Base-by-base conservation (phyloP, 2,888 invertebrate genomes). In the Drosophila testacea region DNA sequence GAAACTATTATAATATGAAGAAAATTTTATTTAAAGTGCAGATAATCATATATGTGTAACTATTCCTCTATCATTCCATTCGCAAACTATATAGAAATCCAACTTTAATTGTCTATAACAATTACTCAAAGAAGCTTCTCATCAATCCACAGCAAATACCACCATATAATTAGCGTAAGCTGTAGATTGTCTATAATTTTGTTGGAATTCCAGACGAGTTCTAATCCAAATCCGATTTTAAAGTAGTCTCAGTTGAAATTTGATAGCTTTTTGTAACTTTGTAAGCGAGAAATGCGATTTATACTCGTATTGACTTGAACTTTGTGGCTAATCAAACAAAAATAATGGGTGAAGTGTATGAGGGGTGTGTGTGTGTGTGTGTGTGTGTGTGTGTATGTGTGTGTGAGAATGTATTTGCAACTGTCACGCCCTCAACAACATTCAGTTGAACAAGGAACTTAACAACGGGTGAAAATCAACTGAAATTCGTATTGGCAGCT, bases 401-500 rank as follows among this genome's bases (percentile, higher is more conserved):
- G 47, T 16, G 39, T 39, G 28, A 32, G 16, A 5, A 4, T 30
- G 56, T 57, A 16, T 57, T 36, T 56, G 13, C 34, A 61, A 44
- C 46, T 63, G 75, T 54, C 44, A 64, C 76, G 73, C 72, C 72
- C 56, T 47, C 73, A 36, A 36, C 42, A 57, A 60, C 73, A 51
- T 27, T 38, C 51, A 79, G 63, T 69, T 55, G 48, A 68, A 54
- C 69, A 78, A 74, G 64, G 60, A 79, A 78, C 76, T 71, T 71
- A 78, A 57, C 73, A 60, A 47, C 61, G 64, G 60, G 63, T 77
- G 72, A 70, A 81, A 81, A 81, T 62, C 83, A 83, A 79, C 73
- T 72, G 60, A 63, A 75, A 75, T 71, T 52, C 32, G 42, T 62
- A 69, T 78, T 77, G 78, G 69, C 76, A 60, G 65, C 47, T 50